Evolutionary conservation across 2,888 invertebrate species (phyloP), one percentile per base, ranked within the genome.

Genomic region (Aleiodes alternator): DNA sequence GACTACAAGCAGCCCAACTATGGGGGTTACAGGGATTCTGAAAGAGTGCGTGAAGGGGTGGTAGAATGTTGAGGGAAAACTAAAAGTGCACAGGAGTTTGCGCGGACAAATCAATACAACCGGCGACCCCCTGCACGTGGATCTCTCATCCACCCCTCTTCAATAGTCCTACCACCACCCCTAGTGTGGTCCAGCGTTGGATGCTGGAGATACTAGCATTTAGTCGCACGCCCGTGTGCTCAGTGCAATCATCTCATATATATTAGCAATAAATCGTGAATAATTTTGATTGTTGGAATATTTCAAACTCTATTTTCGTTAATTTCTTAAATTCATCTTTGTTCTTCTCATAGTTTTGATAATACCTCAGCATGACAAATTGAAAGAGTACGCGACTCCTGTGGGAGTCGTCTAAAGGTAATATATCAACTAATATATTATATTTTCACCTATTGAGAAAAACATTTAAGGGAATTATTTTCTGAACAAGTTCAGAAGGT

Each of bases 21-120:
- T n/a, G n/a, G n/a, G n/a, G 34, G 29, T 12, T 9, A 9, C 61
- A n/a, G 64, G 48, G 48, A 64, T 43, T 64, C 43, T 43, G 61
- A 61, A 38, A 38, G 61, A 38, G 69, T 73, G 66, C 66, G 38
- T 51, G 64, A 71, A 43, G 76, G 55, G 57, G 74, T 69, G 69
- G 51, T 11, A 64, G 69, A 31, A 57, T 50, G 68, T 64, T 68
- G 56, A 70, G 68, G 66, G 59, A 69, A 69, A 75, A 69, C 64
- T 53, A 55, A 76, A 75, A 82, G 82, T 79, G 82, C 74, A 59
- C 82, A 76, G 79, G 85, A 86, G 85, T 84, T 85, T 85, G 85
- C 86, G 87, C 87, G 87, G 81, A 83, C 84, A 84, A 86, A 87
- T 87, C 87, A 87, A 87, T 87, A 87, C 86, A 80, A 68, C 80